These are phyloP conservation scores for Sympetrum striolatum DNA, from an alignment of 2,888 invertebrate species.

Conservation along the genomic window DNA sequence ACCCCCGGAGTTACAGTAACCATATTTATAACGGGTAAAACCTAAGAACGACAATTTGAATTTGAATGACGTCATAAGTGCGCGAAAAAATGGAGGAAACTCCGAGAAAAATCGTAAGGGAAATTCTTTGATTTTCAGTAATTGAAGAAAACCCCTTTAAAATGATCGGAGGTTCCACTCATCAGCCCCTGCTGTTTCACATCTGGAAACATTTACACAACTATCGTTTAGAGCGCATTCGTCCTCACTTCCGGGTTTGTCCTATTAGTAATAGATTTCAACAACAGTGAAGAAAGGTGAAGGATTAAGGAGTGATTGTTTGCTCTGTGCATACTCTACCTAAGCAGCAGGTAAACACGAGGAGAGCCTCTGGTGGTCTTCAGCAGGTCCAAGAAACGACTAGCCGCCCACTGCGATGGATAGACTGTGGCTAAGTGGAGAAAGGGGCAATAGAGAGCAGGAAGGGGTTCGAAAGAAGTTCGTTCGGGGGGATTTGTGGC, in stretches of 20 bases:
- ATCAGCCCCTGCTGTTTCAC: no score
- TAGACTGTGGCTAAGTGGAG: neutral
- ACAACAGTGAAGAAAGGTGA: neutral
- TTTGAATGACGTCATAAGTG: no score
- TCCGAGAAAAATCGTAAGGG: no score
- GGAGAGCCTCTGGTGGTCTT: neutral
- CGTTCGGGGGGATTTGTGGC: no score
- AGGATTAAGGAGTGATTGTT: neutral
- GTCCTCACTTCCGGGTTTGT: neutral
- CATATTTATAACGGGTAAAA: no score
- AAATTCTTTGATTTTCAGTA: no score
- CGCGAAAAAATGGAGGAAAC: no score
- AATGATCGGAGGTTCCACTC: no score
- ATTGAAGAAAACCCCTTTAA: no score
- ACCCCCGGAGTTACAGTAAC: no score
- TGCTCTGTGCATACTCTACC: neutral
- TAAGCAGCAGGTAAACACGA: neutral
- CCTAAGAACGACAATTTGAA: no score
- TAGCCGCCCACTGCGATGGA: neutral
- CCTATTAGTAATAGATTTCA: neutral
- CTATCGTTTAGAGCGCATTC: neutral
- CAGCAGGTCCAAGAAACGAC: neutral
- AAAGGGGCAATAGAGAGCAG: neutral
- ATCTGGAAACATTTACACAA: no score
- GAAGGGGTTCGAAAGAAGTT: neutral